Evolutionary conservation across 2,888 invertebrate genomes (phyloP), one percentile per base, ranked within the genome.

Genomic region (Aricia artaxerxes): DNA sequence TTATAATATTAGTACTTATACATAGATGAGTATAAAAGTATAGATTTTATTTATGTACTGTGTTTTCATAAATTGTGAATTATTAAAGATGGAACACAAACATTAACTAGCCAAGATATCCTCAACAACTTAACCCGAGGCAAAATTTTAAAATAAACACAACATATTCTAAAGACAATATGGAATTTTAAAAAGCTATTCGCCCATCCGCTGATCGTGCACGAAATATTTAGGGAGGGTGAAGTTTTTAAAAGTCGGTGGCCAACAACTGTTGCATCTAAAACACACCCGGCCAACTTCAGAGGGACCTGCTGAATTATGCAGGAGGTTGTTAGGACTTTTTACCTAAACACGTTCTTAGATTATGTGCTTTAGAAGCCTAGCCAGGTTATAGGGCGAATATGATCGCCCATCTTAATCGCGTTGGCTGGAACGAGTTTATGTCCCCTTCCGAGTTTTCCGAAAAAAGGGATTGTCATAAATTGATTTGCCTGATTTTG

Each of bases 211-310:
- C 78, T 80, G 78, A 78, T 79, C 38, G 80, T 73, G 76, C 78
- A 80, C 69, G 73, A 80, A 80, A 82, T 81, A 81, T 72, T 76
- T 79, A 79, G 81, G 80, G 78, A 81, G 81, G 82, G 81, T 82
- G 79, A 82, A 82, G 80, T 82, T 83, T 82, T 82, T 81, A 82
- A 83, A 83, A 83, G 82, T 80, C 82, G 78, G 80, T 78, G 82
- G 82, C 80, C 61, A 81, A 80, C 82, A 83, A 83, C 82, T 83
- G 82, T 82, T 83, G 82, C 82, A 81, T 82, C 80, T 80, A 80
- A 83, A 83, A 82, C 82, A 82, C 80, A 80, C 81, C 80, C 79
- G 81, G 81, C 77, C 79, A 82, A 83, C 78, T 83, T 82, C 81
- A 80, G 82, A 82, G 82, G 79, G 82, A 80, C 81, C 80, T 81